Base-by-base conservation (phyloP, 2,888 invertebrate genomes). In the Hypsopygia costalis region DNA sequence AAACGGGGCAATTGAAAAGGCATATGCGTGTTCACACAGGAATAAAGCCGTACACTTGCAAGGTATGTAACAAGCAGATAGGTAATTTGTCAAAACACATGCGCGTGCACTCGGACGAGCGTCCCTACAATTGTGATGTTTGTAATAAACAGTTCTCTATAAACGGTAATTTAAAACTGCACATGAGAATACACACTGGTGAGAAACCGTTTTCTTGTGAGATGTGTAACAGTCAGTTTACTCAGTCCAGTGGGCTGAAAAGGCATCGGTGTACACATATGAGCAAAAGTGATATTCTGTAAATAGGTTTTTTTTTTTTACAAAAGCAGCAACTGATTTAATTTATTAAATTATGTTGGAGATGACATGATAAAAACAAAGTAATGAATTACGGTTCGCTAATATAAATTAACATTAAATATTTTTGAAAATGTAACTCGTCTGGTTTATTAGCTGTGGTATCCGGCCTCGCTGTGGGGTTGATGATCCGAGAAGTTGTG, bases 61-160 rank as follows among this genome's bases (percentile, higher is more conserved):
- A 83, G 39, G 59, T 87, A 1, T 87, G 87, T 37, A 81, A 83
- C 29, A 87, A 87, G 25, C 83, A 87, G 36, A 81, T 86, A 6
- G 80, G 81, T 0, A 83, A 85, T 49, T 43, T 86, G 4, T 74
- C 83, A 0, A 83, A 83, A 20, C 86, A 86, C 49, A 83, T 85
- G 85, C 57, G 69, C 0, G 63, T 81, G 0, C 87, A 87, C 41
- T 68, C 77, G 0, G 79, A 78, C 0, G 75, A 73, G 0, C 60
- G 69, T 0, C 73, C 75, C 0, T 81, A 41, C 33, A 69, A 49
- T 6, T 81, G 81, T 47, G 47, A 43, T 8, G 32, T 81, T 0
- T 81, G 81, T 40, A 61, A 69, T 42, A 81, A 79, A 16, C 76
- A 77, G 44, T 80, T 81, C 49, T 62, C 75, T 36, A 50, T 77